Base-by-base conservation (phyloP, 2,113 vertebrate species). In the Clarias gariepinus region DNA sequence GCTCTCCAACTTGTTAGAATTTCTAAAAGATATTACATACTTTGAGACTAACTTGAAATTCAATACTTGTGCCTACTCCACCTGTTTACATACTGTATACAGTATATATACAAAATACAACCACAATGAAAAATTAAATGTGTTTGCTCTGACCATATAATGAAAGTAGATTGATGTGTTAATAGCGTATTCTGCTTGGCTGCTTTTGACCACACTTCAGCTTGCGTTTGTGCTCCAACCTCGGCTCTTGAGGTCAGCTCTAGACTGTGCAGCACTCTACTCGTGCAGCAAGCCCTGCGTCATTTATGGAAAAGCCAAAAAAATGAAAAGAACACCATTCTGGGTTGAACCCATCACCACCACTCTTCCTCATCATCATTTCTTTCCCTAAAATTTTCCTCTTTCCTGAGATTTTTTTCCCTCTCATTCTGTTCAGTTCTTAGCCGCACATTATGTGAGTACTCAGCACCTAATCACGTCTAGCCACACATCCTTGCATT, bases 181-280 rank as follows among this genome's bases (percentile, higher is more conserved):
- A 76, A 81, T 68, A 73, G 66, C 23, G 8, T 8, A 64, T 28
- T 53, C 83, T 30, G 83, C 28, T 73, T 21, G 76, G 33, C 55
- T 66, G n/a, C 18, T 33, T 85, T 28, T 23, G 25, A 52, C 60
- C 58, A 12, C 18, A 78, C 58, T 30, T 66, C 16, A 61, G 84
- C 71, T 73, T 58, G 25, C 19, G 66, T 83, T 81, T 25, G 69
- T 47, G 33, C 68, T 68, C 61, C 69, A 80, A 71, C 92, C 92
- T 91, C 91, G 85, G 92, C 28, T 93, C 90, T 91, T 93, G 91
- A 89, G 91, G 90, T 90, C 92, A 93, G 91, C 91, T 90, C 87
- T 25, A 82, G 84, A 89, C 92, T 94, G 93, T 94, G 82, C 86
- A 93, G 91, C 92, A 92, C 92, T 94, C 92, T 95, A 90, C 92